Base-by-base conservation (phyloP, 1,140 invertebrate species). In the Pseudomyrmex flavicornis region DNA sequence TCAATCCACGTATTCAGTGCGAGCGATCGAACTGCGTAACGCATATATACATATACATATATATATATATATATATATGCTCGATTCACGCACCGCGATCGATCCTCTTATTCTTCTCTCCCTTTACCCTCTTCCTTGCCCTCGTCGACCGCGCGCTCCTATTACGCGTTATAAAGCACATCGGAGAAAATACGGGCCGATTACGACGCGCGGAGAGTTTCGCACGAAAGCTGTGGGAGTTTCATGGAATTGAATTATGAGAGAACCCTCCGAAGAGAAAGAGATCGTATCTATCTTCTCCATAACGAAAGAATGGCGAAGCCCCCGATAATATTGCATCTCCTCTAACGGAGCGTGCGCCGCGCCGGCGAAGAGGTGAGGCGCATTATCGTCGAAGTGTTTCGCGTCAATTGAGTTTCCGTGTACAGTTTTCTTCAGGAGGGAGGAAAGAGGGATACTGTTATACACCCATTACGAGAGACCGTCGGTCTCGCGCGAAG, bases 221-320 rank as follows among this genome's bases (percentile, higher is more conserved):
- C 86, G 86, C 87, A 88, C 76, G 87, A 63, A 85, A 84, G 61
- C 82, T 82, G 87, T 88, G 86, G 83, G 87, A 88, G 82, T 75
- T 59, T 35, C 82, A 44, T 61, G 44, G 86, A 82, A 89, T 90
- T 89, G 87, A 85, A 91, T 89, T 85, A 91, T 88, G 89, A 87
- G 86, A 88, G 85, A 83, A 80, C 63, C 75, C 88, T 35, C 72
- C 62, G 59, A 52, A 46, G 83, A 86, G 75, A 76, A 75, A 70
- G 56, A 85, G 88, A 88, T 88, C 68, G 35, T 82, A 86, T 86
- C 88, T 85, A 68, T 62, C 48, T 62, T 54, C n/a, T 80, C 74
- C 35, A 76, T 76, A 79, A 87, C 69, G 86, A 88, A 88, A 84
- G 85, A 88, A 87, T 77, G 56, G 44, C 73, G 26, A 35, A 35